phyloP scores from a whole-genome alignment of 2,113 vertebrate genomes.

The Scomber scombrus region DNA sequence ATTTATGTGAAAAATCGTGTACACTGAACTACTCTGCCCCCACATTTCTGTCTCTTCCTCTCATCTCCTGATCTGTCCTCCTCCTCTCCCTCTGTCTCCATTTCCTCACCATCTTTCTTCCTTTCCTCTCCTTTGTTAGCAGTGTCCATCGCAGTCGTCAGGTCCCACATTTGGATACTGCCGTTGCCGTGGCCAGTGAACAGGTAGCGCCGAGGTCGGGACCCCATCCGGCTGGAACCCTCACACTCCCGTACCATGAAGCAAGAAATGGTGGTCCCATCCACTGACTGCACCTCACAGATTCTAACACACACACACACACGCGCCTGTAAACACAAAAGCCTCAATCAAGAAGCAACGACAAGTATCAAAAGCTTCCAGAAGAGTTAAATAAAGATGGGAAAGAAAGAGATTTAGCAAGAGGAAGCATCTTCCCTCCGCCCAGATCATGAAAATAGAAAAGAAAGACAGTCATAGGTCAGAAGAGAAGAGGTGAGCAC shows the following conservation, averaged over 20 bases:
- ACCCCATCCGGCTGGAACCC: conserved; percentile 98
- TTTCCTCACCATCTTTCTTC: conserved; percentile 82
- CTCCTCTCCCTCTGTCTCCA: not conserved
- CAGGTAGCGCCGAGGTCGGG: conserved; percentile 93
- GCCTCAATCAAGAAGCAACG: not conserved
- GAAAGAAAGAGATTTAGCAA: not conserved
- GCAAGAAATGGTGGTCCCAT: conserved; percentile 93
- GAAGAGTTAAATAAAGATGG: not conserved
- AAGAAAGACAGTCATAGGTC: not conserved
- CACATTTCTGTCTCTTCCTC: not conserved
- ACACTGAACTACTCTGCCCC: no score
- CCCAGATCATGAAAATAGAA: not conserved
- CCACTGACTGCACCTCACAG: conserved; percentile 97
- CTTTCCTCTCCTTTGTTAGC: conserved; percentile 93
- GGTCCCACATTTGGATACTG: conserved; percentile 99
- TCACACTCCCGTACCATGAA: conserved; percentile 98
- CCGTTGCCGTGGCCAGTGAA: conserved; percentile 98
- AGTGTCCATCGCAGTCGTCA: conserved; percentile 97
- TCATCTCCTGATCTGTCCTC: not conserved
- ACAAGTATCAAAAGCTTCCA: not conserved
- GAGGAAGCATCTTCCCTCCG: not conserved
- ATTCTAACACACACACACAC: conserved; percentile 84
- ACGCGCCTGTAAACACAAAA: conserved; percentile 6
- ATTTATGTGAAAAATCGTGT: no score
- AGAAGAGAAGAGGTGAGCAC: not conserved